Evolutionary conservation across 2,888 invertebrate genomes (phyloP), one percentile per base, ranked within the genome.

Genomic region (Nezara viridula): DNA sequence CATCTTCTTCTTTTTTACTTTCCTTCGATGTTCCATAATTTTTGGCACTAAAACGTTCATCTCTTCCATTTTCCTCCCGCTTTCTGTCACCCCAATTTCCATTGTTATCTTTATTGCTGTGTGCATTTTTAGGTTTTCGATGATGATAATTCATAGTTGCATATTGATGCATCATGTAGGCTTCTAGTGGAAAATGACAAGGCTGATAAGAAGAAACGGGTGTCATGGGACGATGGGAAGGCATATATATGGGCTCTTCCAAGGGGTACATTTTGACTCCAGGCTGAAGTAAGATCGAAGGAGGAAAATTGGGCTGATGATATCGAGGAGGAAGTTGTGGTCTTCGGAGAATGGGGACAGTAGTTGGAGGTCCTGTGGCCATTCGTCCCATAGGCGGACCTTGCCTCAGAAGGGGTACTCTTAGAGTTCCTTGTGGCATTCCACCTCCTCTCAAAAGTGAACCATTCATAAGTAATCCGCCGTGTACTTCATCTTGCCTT

Each of bases 171-270:
- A 94, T 94, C 90, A 94, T 92, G 91, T 95, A 95, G 32, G 94
- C 94, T 91, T 94, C 94, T 92, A 94, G 93, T 73, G 95, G 94
- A 91, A 94, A 92, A 93, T 94, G 91, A 93, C 94, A 92, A 93
- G 95, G 91, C 95, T 96, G 92, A 95, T 95, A 93, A 91, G 95
- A 93, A 90, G 95, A 93, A 0, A 95, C 94, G 0, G 95, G 95
- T 85, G 95, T 94, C 90, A 94, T 91, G 0, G 94, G 94, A 88
- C 94, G 92, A 89, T 93, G 93, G 85, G 94, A 94, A 9, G 94
- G 94, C 93, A 95, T 94, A 92, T 95, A 95, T 85, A 93, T 93
- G 5, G 93, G 93, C 90, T 94, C 94, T 91, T 94, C 94, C 91
- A 91, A 90, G 19, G 91, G 91, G 37, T 92, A 90, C 92, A 81